Base-by-base conservation (phyloP, 2,797 vertebrate genomes). In the Mareca penelope region DNA sequence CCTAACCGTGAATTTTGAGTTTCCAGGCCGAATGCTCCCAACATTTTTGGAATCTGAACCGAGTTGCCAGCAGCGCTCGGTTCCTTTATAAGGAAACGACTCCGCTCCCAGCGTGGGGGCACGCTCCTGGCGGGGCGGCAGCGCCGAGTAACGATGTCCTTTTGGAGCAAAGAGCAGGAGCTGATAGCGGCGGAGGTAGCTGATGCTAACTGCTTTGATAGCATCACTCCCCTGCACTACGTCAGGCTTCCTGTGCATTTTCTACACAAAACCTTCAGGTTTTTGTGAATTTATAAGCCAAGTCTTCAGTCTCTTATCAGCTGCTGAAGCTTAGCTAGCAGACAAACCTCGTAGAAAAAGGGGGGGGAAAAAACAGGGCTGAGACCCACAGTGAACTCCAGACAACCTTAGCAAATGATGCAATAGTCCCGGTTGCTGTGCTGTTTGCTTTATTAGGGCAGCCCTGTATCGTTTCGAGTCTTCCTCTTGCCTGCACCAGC, bases 81-180 rank as follows among this genome's bases (percentile, higher is more conserved):
- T 82, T 96, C 68, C 89, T 94, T 96, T 95, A 92, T 96, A 96
- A 96, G 87, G 95, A 85, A 95, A 82, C 50, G 56, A 2, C 56
- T 94, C 73, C 44, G 80, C 44, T 94, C 44, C 75, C 4, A 1
- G 10, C 68, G 81, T 28, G n/a, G 48, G 88, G 85, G 46, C 16
- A 0, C 39, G 18, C 91, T 95, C 89, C 77, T 92, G 67, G 28
- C 73, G 64, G 9, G 50, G 28, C 48, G 40, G 39, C 33, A 86
- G 71, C 59, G 59, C 87, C 63, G 31, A 68, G 37, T 52, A 10
- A 26, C 80, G 39, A 35, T 40, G 52, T 88, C 26, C 77, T 52
- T 44, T 59, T 70, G 6, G 2, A 65, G 60, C 14, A 86, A 69
- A 69, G 37, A 69, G 44, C 6, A 37, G 42, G 50, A 56, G 63